Evolutionary conservation across 1,140 invertebrate species (phyloP), one percentile per base, ranked within the genome.

Genomic region (Meloidogyne chitwoodi): DNA sequence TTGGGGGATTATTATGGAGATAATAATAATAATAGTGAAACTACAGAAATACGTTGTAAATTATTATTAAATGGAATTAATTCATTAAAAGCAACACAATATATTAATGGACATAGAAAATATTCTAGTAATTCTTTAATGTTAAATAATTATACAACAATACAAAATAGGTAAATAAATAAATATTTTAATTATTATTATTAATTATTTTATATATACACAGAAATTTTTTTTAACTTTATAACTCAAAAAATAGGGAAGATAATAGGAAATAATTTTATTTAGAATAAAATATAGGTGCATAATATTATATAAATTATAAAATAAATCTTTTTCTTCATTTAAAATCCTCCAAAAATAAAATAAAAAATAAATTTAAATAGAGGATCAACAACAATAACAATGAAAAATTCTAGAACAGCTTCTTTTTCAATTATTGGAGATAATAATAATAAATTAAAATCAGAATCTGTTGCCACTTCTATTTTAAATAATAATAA

Each of bases 331-430:
- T n/a, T n/a, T n/a, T n/a, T n/a, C n/a, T n/a, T n/a, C n/a, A n/a
- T n/a, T n/a, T n/a, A n/a, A n/a, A n/a, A n/a, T n/a, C n/a, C n/a
- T n/a, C n/a, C n/a, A n/a, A n/a, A n/a, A n/a, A n/a, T 16, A 41
- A 41, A 16, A 8, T 56, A 0, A 6, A 48, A 48, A 56, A 56
- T n/a, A 16, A 3, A 10, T n/a, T 56, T 56, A n/a, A 56, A 56
- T n/a, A n/a, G 48, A 56, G 48, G 48, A 8, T 56, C 48, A 22
- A 56, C 19, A n/a, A n/a, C 19, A n/a, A n/a, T 19, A 56, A 56
- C 19, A 22, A 14, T 73, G 71, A 73, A 73, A 64, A 73, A 61
- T 56, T 73, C 71, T 6, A 61, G 48, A 24, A 73, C 71, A 6
- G 56, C 41, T 2, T 73, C 71, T n/a, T 73, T 73, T n/a, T 73